A percentile compares a stretch with the other conserved stretches of the same genome.
phyloP scores from a whole-genome alignment of 1,140 invertebrate species.

The Drosophila punjabiensis region DNA sequence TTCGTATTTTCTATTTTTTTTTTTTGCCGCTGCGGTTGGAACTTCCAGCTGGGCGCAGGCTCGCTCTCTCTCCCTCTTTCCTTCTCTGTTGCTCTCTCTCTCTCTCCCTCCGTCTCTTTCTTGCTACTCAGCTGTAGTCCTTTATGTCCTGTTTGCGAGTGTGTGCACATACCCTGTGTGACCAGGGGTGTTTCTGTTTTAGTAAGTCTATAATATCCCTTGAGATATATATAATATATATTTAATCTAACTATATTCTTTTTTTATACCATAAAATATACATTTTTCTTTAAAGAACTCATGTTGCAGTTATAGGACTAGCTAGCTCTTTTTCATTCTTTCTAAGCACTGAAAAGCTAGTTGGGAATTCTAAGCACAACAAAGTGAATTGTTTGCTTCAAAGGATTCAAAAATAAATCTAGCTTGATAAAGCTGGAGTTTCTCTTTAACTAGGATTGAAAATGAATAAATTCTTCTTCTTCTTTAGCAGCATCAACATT shows the following conservation, averaged over 20 bases:
- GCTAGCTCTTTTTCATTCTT: not conserved
- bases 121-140: slow-evolving; percentile 58
- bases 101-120: not conserved
- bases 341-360: not conserved
- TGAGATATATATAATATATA: not conserved
- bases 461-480: no score
- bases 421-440: no score
- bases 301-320: not conserved
- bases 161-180: slow-evolving; percentile 21
- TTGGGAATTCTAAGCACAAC: not conserved
- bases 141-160: slow-evolving; percentile 5
- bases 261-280: no score
- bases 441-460: no score
- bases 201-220: no score
- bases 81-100: not conserved
- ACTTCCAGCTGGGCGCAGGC: slow-evolving; percentile 55
- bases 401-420: no score
- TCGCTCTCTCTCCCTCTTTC: slow-evolving; percentile 16
- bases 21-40: slow-evolving; percentile 33
- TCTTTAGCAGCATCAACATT: no score
- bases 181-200: not conserved
- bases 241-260: not conserved
- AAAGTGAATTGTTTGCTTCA: no score
- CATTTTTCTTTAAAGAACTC: not conserved
- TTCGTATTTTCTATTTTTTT: not conserved